Conservation (phyloP, 1,140 invertebrate genomes). For the Nilaparvata lugens region DNA sequence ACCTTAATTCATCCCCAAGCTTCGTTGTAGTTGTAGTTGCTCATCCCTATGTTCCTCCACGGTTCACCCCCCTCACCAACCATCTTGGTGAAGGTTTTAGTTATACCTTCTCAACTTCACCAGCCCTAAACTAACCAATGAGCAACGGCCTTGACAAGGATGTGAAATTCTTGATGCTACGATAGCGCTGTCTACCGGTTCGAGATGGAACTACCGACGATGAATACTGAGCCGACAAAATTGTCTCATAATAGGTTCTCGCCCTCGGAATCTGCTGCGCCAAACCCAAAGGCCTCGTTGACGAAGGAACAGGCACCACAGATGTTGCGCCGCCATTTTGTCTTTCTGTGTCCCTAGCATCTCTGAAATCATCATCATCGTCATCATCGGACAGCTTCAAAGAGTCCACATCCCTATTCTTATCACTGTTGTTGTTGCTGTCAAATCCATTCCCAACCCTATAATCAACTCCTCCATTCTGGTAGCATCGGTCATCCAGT, state of each 20-base stretch:
- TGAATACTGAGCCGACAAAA: not conserved
- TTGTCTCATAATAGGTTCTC: not conserved
- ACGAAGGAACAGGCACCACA: conserved; percentile 8
- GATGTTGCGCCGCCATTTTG: not conserved
- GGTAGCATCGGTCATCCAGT: too few species aligned
- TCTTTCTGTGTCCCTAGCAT: too few species aligned
- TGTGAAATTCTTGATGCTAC: conserved; percentile 12
- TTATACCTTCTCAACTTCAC: not conserved
- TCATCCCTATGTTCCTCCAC: not conserved
- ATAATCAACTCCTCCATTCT: too few species aligned
- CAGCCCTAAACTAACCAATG: conserved; percentile 2
- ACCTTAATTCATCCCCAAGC: not conserved
- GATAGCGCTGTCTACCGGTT: conserved; percentile 1
- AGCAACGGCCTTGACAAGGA: conserved; percentile 11
- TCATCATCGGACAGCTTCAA: too few species aligned
- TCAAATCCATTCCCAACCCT: too few species aligned
- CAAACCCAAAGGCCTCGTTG: conserved; percentile 9
- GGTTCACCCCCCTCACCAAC: not conserved
- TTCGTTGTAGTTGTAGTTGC: not conserved
- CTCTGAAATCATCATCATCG: too few species aligned
- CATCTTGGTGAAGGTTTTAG: not conserved
- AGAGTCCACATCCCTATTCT: too few species aligned
- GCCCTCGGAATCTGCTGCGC: not conserved
- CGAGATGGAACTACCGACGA: not conserved
- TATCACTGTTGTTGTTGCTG: too few species aligned